Evolutionary conservation across 2,113 vertebrate species (phyloP), one percentile per base, ranked within the genome.

Genomic region (Strix aluco): DNA sequence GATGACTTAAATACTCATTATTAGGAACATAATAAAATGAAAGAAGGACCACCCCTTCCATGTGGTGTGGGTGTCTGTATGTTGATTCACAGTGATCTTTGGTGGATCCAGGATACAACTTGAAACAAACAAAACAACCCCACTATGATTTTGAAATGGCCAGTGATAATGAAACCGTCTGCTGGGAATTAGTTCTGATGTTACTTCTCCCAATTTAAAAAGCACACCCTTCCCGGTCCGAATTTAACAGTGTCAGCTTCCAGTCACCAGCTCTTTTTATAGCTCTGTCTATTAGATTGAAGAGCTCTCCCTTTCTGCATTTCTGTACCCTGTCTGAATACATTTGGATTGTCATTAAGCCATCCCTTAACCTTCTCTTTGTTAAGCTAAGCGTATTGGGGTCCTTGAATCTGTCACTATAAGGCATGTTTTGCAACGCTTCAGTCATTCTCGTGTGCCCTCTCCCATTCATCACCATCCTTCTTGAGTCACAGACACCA

Each of bases 361-460:
- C 71, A 46, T 82, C 66, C 88, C 92, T 92, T 97, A 96, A 92
- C 96, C 96, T 97, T 96, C 96, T 58, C 96, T 97, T 96, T 96
- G 94, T 97, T 97, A 97, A 97, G 96, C 96, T 96, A 94, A 96
- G 96, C 78, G 32, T 62, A 73, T 46, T 93, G 90, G 88, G 96
- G 92, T 97, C 96, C 96, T 97, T 97, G 96, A 95, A 95, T 85
- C 94, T 97, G 96, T 96, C 96, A 97, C 93, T 92, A 6, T 88
- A 95, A 96, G 93, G 87, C 94, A 96, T 96, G 96, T 92, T 95
- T 88, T 88, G 90, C 94, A 94, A 97, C 5, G 85, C 93, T 80
- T 73, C 96, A 94, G 92, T 88, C 96, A 96, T 94, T 90, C 96
- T 66, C 20, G 0, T 51, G 84, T 94, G 96, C 93, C 96, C 96